A percentile compares a stretch with the other conserved stretches of the same genome.
phyloP scores from a whole-genome alignment of 1,140 invertebrate genomes.

The Polypedilum pembai region DNA sequence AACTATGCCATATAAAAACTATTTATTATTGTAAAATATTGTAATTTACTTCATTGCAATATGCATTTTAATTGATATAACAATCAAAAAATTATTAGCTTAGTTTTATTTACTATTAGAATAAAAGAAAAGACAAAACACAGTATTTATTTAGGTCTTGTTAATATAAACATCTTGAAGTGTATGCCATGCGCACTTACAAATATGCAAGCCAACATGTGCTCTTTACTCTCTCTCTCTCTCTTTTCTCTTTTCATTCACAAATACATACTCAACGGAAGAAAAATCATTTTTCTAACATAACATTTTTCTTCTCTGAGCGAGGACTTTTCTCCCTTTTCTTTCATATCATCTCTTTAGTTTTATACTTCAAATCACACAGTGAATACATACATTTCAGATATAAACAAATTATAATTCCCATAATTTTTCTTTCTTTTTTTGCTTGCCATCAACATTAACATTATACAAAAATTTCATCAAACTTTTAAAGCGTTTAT shows the following conservation, averaged over 20 bases:
- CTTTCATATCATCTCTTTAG: neutral
- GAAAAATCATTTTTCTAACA: neutral
- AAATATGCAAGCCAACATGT: neutral
- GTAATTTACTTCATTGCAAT: neutral
- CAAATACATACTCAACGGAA: neutral
- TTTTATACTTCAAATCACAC: neutral
- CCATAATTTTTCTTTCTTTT: neutral
- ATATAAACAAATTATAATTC: neutral
- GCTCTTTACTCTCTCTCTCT: neutral
- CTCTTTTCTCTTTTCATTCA: neutral
- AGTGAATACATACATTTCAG: neutral
- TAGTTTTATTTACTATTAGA: neutral
- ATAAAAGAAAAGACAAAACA: neutral
- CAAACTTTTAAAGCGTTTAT: neutral
- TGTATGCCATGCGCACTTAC: neutral
- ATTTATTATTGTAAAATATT: neutral
- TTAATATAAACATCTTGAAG: neutral
- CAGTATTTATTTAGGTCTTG: neutral
- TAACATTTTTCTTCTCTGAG: neutral
- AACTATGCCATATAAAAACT: neutral
- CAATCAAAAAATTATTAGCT: neutral
- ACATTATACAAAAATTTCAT: neutral
- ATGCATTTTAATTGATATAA: neutral
- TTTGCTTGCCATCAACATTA: neutral
- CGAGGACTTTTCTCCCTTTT: too few species aligned